These are phyloP conservation scores for Montipora sp. DNA, from an alignment of 64 coral and sea anemone genomes.

Conservation along the genomic window DNA sequence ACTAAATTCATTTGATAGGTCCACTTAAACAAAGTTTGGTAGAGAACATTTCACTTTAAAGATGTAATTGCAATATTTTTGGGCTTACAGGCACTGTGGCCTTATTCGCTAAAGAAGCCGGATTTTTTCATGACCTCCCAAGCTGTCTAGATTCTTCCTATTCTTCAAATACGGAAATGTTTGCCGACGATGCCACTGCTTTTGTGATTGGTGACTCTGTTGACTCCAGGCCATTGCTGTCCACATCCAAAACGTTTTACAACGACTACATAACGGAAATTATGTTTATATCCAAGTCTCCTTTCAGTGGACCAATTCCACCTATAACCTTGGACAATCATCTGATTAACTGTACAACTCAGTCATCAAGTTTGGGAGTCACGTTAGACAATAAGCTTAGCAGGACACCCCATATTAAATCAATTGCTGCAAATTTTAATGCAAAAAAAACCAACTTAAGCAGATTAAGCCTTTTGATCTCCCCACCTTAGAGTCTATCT, in stretches of 20 bases:
- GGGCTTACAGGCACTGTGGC: no score
- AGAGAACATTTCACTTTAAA: no score
- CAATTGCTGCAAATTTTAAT: neutral
- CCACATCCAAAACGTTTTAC: neutral
- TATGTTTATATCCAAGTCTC: neutral
- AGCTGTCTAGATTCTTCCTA: no score
- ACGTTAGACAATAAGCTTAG: neutral
- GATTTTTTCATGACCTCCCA: no score
- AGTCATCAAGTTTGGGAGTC: neutral
- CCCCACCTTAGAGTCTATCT: no score
- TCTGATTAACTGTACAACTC: neutral
- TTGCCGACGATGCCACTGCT: neutral
- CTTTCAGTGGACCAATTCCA: neutral
- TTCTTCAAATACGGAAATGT: neutral
- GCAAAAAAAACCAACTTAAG: no score
- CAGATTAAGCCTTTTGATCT: no score
- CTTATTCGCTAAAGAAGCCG: no score
- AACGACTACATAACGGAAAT: neutral
- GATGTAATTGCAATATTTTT: no score
- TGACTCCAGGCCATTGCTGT: neutral
- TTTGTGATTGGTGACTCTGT: neutral
- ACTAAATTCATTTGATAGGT: no score
- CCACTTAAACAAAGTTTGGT: no score
- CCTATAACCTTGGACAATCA: neutral
- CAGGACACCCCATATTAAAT: neutral